Percentiles rank a stretch among this genome's conserved stretches.
Evolutionary conservation across 2,888 invertebrate genomes (phyloP).

Genomic region (Helicoverpa assulta): DNA sequence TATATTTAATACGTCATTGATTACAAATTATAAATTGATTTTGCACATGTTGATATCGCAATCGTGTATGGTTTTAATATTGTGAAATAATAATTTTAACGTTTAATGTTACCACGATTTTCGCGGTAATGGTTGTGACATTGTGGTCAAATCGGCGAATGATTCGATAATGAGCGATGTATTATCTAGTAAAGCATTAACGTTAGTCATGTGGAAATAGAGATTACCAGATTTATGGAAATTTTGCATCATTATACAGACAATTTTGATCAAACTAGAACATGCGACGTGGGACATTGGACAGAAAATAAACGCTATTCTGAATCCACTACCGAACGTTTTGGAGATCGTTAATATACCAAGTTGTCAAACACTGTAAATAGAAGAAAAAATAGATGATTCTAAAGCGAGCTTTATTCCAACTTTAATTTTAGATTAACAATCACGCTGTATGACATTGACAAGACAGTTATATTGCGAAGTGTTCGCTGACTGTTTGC

Average conservation of each 20-base stretch:
- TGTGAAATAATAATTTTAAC: conserved; percentile 53
- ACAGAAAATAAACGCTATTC: not conserved
- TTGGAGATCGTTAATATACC: not conserved
- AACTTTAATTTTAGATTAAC: too few relatives aligned
- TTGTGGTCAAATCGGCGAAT: conserved; percentile 36
- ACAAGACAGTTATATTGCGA: too few relatives aligned
- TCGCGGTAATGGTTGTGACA: conserved; percentile 39
- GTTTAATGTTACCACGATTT: conserved; percentile 35
- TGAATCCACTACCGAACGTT: not conserved
- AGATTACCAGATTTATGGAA: conserved; percentile 3
- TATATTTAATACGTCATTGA: conserved; percentile 49
- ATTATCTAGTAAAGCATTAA: conserved; percentile 17
- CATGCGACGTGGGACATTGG: not conserved
- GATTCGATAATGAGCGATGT: conserved; percentile 40
- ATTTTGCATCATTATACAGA: not conserved
- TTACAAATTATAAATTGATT: conserved; percentile 51
- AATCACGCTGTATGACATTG: too few relatives aligned
- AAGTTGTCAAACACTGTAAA: not conserved
- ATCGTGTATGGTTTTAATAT: conserved; percentile 36
- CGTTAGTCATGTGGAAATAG: conserved; percentile 2
- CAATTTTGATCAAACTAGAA: not conserved
- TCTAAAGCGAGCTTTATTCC: too few relatives aligned
- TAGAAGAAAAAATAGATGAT: too few relatives aligned
- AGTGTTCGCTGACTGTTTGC: too few relatives aligned
- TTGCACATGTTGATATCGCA: conserved; percentile 46